Conservation (phyloP, 2,888 invertebrate species). For the Melanophora roralis region DNA sequence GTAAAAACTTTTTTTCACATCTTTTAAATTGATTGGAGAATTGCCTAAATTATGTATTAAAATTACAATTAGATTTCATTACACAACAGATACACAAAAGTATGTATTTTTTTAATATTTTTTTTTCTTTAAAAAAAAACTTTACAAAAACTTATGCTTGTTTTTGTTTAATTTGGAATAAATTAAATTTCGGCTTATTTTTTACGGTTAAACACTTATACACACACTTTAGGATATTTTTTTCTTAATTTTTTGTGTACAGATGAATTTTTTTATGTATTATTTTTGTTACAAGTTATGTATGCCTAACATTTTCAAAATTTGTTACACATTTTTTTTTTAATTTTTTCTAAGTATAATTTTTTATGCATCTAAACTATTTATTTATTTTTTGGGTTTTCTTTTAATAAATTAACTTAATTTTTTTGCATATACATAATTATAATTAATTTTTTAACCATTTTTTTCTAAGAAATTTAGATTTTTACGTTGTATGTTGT, state of each 20-base stretch:
- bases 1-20: conserved; percentile 5
- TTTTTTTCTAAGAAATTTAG: conserved; percentile 38
- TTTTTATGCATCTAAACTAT: not conserved
- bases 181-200: not conserved
- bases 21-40: conserved; percentile 40
- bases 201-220: conserved; percentile 19
- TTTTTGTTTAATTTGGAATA: not conserved
- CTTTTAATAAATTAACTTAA: not conserved
- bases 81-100: no score
- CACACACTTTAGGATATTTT: conserved; percentile 17
- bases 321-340: not conserved
- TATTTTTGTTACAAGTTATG: no score
- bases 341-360: not conserved
- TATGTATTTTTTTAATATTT: conserved; percentile 7
- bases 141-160: not conserved
- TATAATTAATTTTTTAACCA: conserved; percentile 6
- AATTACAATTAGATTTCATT: conserved; percentile 39
- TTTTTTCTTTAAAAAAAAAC: not conserved
- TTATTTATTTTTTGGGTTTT: not conserved
- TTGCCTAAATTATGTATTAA: conserved; percentile 15
- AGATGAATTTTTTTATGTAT: not conserved
- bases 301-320: no score
- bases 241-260: not conserved
- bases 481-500: conserved; percentile 47
- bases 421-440: not conserved